Evolutionary conservation across 1,140 invertebrate genomes (phyloP).

Genomic region (Zaprionus camerounensis): DNA sequence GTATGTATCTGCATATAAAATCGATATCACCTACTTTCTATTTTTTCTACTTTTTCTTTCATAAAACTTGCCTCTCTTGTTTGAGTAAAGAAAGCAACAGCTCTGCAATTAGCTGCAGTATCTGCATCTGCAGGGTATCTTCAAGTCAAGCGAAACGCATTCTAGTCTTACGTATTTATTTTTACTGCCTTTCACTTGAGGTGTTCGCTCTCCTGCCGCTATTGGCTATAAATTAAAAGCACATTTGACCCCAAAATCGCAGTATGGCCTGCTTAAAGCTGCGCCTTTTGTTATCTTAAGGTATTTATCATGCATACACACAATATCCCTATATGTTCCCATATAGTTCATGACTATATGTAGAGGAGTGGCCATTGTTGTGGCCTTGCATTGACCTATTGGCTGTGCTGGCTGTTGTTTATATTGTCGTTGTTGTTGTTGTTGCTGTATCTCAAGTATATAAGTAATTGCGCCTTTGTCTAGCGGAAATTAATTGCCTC

Average conservation of each 20-base stretch:
- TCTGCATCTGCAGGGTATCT: too few species aligned
- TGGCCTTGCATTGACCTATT: constrained; percentile 47
- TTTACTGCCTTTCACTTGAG: background rate
- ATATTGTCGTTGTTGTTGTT: background rate
- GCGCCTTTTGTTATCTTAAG: constrained; percentile 28
- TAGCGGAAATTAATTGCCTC: constrained; percentile 76
- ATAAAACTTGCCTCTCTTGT: too few species aligned
- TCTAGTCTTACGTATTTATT: background rate
- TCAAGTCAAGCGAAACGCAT: too few species aligned
- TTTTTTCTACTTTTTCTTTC: too few species aligned
- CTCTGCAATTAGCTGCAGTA: too few species aligned
- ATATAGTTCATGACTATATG: constrained; percentile 1
- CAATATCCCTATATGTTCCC: constrained; percentile 4
- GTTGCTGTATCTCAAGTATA: constrained; percentile 40
- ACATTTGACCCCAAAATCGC: constrained; percentile 12
- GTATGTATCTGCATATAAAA: background rate
- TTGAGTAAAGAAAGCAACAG: too few species aligned
- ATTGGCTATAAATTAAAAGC: constrained; percentile 42
- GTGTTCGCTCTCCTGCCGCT: background rate
- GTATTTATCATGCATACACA: constrained; percentile 32
- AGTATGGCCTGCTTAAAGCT: constrained; percentile 15
- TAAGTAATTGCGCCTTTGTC: constrained; percentile 56
- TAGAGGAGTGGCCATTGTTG: constrained; percentile 33
- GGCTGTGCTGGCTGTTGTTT: background rate
- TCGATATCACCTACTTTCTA: too few species aligned